phyloP scores from a whole-genome alignment of 2,113 vertebrate genomes.

The Phalacrocorax brasilianus region DNA sequence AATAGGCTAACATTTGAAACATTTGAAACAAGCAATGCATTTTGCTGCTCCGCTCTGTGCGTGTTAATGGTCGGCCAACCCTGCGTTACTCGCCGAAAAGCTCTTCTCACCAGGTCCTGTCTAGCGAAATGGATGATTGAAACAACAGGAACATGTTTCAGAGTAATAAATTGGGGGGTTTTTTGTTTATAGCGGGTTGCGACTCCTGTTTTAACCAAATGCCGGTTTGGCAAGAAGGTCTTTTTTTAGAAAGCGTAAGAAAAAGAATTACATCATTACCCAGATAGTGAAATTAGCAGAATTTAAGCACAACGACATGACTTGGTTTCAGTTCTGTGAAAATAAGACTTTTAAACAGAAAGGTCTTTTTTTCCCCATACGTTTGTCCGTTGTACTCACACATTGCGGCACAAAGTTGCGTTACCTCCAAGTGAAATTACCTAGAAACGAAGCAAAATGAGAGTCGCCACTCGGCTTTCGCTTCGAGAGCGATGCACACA shows the following conservation, averaged over 20 bases:
- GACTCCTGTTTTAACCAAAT: not conserved
- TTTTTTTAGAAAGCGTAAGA: constrained; percentile 15
- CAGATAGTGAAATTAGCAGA: not conserved
- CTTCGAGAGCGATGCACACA: not conserved
- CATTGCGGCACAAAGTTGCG: not conserved
- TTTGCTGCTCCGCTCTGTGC: not conserved
- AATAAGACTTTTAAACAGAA: not conserved
- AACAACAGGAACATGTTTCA: not conserved
- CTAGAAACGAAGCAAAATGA: not conserved
- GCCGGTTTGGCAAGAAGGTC: not conserved
- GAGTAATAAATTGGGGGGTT: not conserved
- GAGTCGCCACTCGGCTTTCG: fast-evolving
- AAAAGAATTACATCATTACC: not conserved
- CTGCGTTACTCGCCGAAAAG: not conserved
- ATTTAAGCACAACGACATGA: not conserved
- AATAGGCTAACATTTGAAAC: not conserved
- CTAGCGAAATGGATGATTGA: not conserved
- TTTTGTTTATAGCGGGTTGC: not conserved
- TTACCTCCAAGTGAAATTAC: not conserved
- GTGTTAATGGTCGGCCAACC: not conserved
- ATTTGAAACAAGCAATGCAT: not conserved
- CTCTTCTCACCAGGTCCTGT: not conserved
- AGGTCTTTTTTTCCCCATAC: not conserved
- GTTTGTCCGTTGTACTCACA: not conserved
- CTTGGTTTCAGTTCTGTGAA: not conserved